These are phyloP conservation scores for Lates calcarifer DNA, from an alignment of 2,113 vertebrate species.

Conservation along the genomic window DNA sequence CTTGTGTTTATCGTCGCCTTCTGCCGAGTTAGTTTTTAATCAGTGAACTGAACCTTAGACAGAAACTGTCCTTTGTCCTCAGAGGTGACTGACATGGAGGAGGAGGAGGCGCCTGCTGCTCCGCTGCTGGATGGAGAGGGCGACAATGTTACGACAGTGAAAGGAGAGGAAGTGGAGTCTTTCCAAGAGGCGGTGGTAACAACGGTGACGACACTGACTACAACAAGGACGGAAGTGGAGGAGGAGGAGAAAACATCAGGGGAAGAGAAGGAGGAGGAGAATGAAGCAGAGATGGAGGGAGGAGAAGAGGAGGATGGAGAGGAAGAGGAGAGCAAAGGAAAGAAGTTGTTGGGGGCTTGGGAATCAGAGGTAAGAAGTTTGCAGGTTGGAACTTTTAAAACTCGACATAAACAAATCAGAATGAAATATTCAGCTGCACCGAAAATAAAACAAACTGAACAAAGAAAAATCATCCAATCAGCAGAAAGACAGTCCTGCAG, in stretches of 20 bases:
- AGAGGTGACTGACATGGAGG: conserved; percentile 50
- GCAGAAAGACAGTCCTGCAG: not conserved
- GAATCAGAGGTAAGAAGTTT: conserved; percentile 65
- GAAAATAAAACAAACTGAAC: not conserved
- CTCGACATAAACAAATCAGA: not conserved
- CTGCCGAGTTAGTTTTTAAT: not conserved
- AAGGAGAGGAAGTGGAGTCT: not conserved
- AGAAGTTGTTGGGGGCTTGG: conserved; percentile 31
- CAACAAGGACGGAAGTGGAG: not conserved
- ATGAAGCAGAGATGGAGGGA: not conserved
- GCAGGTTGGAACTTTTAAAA: not conserved
- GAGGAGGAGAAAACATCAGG: not conserved
- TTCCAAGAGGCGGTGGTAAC: conserved; percentile 4
- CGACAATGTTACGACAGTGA: not conserved
- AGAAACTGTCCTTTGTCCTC: not conserved
- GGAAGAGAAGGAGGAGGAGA: not conserved
- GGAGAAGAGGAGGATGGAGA: not conserved
- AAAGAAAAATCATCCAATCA: not conserved
- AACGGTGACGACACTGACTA: accelerated
- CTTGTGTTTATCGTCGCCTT: no score
- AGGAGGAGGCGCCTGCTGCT: conserved; percentile 24
- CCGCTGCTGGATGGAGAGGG: not conserved
- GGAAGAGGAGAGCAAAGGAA: conserved; percentile 17
- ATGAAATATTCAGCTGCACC: not conserved
- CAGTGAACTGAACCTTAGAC: not conserved